These are phyloP conservation scores for Leucophora obtusa DNA, from an alignment of 2,888 invertebrate genomes.

Conservation along the genomic window DNA sequence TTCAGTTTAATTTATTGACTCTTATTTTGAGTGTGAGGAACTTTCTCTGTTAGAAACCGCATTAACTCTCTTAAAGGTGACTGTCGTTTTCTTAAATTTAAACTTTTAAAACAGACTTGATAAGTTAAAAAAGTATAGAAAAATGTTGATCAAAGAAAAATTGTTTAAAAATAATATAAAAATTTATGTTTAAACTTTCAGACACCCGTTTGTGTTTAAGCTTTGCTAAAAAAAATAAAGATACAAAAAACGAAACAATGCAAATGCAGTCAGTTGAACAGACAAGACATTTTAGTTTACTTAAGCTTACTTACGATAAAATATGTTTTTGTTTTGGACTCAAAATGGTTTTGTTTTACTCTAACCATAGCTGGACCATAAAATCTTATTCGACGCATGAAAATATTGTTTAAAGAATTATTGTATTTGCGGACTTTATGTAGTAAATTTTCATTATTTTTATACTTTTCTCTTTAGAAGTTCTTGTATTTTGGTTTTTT, in stretches of 20 bases:
- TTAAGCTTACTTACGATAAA: constrained; percentile 2
- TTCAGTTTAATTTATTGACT: too few relatives aligned
- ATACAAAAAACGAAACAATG: constrained; percentile 15
- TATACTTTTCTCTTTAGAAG: not conserved
- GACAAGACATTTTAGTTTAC: constrained; percentile 1
- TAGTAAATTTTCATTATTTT: constrained; percentile 56
- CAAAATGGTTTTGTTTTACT: constrained; percentile 10
- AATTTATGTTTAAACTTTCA: constrained; percentile 5
- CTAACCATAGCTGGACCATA: not conserved
- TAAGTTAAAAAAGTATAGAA: not conserved
- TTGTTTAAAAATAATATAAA: not conserved
- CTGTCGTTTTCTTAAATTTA: not conserved
- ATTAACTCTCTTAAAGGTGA: not conserved
- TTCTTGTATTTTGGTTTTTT: not conserved
- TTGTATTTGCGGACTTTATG: constrained; percentile 21
- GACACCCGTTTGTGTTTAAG: constrained; percentile 1
- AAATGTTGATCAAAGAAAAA: not conserved
- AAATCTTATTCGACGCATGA: constrained; percentile 47
- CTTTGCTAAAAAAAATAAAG: not conserved
- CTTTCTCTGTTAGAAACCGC: not conserved
- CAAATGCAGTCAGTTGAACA: not conserved
- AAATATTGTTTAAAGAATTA: constrained; percentile 30
- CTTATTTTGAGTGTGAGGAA: not conserved
- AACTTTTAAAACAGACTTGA: not conserved
- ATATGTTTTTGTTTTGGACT: constrained; percentile 39